Conservation (phyloP, 2,113 vertebrate genomes). For the Microcebus tavaratra region DNA sequence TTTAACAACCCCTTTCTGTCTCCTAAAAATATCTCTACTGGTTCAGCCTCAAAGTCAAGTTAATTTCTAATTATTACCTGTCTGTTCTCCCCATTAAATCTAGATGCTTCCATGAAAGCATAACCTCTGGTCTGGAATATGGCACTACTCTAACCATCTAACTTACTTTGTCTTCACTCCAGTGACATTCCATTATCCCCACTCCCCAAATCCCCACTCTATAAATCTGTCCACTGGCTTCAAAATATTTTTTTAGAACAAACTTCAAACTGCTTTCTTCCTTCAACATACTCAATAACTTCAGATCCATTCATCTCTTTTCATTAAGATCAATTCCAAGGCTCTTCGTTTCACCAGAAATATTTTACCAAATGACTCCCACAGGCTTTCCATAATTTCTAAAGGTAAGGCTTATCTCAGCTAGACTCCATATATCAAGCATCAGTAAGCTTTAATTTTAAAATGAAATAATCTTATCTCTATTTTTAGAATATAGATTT, state of each 20-base stretch:
- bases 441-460: constrained; percentile 23
- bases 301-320: constrained; percentile 19
- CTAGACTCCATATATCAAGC: not conserved
- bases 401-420: constrained; percentile 17
- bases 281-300: not conserved
- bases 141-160: not conserved
- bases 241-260: constrained; percentile 19
- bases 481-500: not conserved
- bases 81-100: not conserved
- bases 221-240: not conserved
- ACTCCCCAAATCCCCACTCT: not conserved
- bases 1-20: constrained; percentile 34
- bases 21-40: constrained; percentile 23
- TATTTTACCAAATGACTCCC: constrained; percentile 12
- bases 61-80: constrained; percentile 25
- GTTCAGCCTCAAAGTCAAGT: not conserved
- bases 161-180: constrained; percentile 7
- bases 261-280: not conserved
- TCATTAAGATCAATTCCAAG: constrained; percentile 22
- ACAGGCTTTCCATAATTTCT: constrained; percentile 13
- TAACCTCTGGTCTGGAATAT: not conserved
- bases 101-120: not conserved
- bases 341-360: constrained; percentile 11
- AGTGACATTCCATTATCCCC: not conserved
- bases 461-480: constrained; percentile 51